A percentile compares a stretch with the other conserved stretches of the same genome.
These are phyloP conservation scores for Xylophagus ater DNA, from an alignment of 2,888 invertebrate species.

Conservation along the genomic window DNA sequence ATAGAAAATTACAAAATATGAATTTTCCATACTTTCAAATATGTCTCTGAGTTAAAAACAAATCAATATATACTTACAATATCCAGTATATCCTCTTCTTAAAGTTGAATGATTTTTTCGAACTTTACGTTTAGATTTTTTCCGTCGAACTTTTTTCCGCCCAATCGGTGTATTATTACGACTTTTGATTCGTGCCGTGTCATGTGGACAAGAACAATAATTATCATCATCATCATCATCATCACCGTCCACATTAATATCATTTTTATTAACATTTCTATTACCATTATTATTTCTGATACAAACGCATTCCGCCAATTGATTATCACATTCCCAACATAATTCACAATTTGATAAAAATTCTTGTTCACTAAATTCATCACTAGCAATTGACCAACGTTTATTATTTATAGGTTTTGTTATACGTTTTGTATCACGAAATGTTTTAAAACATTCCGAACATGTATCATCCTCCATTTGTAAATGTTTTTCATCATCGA, in stretches of 20 bases:
- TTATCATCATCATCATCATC: constrained; percentile 9
- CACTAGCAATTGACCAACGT: constrained; percentile 21
- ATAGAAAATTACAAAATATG: constrained; percentile 1
- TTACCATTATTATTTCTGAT: background rate
- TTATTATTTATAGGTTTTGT: background rate
- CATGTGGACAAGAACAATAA: constrained; percentile 12
- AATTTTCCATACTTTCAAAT: no score
- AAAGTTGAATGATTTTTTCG: constrained; percentile 25
- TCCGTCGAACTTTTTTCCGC: constrained; percentile 21
- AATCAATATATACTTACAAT: constrained; percentile 19
- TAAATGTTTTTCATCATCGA: no score
- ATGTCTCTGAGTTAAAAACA: no score
- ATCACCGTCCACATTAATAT: background rate
- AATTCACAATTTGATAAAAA: constrained; percentile 24
- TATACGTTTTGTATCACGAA: constrained; percentile 3
- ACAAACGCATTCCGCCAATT: constrained; percentile 22
- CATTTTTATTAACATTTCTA: background rate
- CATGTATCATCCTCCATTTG: constrained; percentile 19
- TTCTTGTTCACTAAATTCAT: constrained; percentile 24
- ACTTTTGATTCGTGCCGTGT: background rate
- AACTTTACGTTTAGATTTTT: constrained; percentile 22
- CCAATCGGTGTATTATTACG: constrained; percentile 10
- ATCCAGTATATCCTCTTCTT: constrained; percentile 18
- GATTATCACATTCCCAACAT: constrained; percentile 24
- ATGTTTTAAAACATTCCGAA: constrained; percentile 17